Evolutionary conservation across 2,113 vertebrate genomes (phyloP), one percentile per base, ranked within the genome.

Genomic region (Corythornis cristatus): DNA sequence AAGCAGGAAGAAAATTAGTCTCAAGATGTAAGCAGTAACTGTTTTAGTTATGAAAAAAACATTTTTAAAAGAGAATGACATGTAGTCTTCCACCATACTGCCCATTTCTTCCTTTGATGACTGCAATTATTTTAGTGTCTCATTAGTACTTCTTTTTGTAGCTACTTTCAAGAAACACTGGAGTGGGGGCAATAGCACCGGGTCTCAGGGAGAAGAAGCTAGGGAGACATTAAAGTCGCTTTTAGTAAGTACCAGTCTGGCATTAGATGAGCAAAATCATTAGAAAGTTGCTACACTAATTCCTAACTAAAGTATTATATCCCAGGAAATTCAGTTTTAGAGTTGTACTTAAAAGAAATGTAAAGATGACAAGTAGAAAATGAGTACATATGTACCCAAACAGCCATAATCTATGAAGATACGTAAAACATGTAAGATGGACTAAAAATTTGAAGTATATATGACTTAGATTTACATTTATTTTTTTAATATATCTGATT

Each of bases 201-300:
- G 79, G 20, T 66, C 73, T 86, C 77, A 92, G 89, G 65, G 79
- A 86, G 61, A 79, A 89, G 78, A 22, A 95, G 77, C 83, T 90
- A 88, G 70, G 86, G 66, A 81, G 45, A 66, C 60, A 29, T 50
- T 83, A 66, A 87, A 89, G 64, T 83, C 3, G 0, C 72, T 72
- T 92, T 68, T 92, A 83, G 61, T 54, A 78, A 90, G 65, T 88
- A 83, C 65, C 66, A 86, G 61, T 64, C 73, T 88, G 51, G 68
- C 80, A 78, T 67, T 94, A 91, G 79, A 56, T 88, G 72, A 94
- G 60, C 67, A 90, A 89, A 93, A 80, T 8, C n/a, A 45, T 90
- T 67, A 77, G 58, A 70, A 76, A 33, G 31, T 66, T 89, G 8
- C 75, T 91, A 58, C 91, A 85, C 76, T 93, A n/a, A 54, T 85